Base-by-base conservation (phyloP, 1,140 invertebrate genomes). In the Gonatopus flavifemur region DNA sequence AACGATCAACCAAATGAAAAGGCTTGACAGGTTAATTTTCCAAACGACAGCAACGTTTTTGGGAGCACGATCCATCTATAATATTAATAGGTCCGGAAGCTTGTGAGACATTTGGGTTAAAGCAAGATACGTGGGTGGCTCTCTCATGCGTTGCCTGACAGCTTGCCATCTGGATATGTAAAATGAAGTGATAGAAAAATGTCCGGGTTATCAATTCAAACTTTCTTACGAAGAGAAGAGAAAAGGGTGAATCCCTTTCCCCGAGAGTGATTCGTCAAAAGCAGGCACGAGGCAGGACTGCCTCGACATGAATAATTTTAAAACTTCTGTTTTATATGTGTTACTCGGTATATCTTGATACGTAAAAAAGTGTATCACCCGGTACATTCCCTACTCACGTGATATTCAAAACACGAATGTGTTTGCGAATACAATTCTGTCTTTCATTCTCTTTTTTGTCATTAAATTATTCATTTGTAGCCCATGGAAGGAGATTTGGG, bases 81-180 rank as follows among this genome's bases (percentile, higher is more conserved):
- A 47, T 47, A 33, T 47, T 47, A 47, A 47, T 33, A 47, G 18
- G 22, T 35, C 38, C 48, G 30, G 53, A 38, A 53, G 42, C 16
- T 36, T 18, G 31, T 35, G 45, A 24, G 40, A 36, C 39, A 43
- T 44, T 48, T 38, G 37, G 40, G 19, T 41, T 22, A 25, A 41
- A 15, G 32, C n/a, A n/a, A n/a, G 33, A 38, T 33, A 35, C 25
- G 45, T 30, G 32, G 45, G 31, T 12, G 45, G 45, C 15, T 28
- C 12, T 30, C n/a, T n/a, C n/a, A n/a, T 24, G 18, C 28, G 21
- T 19, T 33, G 32, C 19, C 33, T 47, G 45, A 35, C 32, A 47
- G 33, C 13, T 22, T 47, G 45, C 45, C 45, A 47, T 28, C 15
- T 13, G 9, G 13, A 19, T 24, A 28, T 36, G 20, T 19, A 28